Evolutionary conservation across 2,113 vertebrate species (phyloP).

Genomic region (Panthera tigris): DNA sequence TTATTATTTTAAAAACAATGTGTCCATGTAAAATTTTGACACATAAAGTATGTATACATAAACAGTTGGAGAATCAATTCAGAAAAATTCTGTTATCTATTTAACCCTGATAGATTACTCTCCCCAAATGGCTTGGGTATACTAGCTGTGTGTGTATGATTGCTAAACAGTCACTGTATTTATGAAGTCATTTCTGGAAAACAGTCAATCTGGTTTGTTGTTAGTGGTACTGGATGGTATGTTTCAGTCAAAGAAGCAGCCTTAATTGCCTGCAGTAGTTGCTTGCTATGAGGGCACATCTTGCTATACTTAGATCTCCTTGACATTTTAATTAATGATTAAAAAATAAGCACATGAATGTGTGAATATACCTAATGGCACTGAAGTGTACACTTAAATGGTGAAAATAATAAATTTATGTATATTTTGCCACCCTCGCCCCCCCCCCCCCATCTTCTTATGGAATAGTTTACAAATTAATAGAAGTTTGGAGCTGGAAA

Average conservation of each 20-base stretch:
- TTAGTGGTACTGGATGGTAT: background rate
- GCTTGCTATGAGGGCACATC: background rate
- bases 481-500: background rate
- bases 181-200: background rate
- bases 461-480: background rate
- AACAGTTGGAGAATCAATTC: slow-evolving; percentile 17
- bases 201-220: background rate
- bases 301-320: background rate
- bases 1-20: background rate
- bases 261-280: background rate
- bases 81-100: slow-evolving; percentile 14
- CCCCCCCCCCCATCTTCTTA: background rate
- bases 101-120: background rate
- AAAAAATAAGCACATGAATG: background rate
- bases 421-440: background rate
- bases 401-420: background rate
- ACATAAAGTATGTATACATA: background rate
- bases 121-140: background rate
- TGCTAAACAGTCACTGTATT: background rate
- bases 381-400: background rate
- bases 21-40: background rate
- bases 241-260: background rate
- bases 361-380: background rate
- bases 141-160: background rate
- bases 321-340: slow-evolving; percentile 30